phyloP scores from a whole-genome alignment of 2,797 vertebrate genomes.

The Schizothorax lantsangensis region DNA sequence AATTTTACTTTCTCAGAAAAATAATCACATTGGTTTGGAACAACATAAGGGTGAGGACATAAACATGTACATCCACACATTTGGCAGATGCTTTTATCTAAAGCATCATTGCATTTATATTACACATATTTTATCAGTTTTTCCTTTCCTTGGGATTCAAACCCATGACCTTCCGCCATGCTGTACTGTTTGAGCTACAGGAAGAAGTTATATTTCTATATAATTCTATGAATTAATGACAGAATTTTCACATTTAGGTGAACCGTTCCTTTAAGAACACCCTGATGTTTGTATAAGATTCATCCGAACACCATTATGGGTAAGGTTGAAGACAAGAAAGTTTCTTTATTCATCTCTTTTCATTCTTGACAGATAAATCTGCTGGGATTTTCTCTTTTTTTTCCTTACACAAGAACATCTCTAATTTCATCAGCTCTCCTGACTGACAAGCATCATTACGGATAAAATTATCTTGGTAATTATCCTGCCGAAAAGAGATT shows the following conservation, averaged over 20 bases:
- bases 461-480: conserved; percentile 84
- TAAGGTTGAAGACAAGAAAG: conserved; percentile 57
- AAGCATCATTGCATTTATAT: background rate
- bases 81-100: background rate
- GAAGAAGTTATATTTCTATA: background rate
- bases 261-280: conserved; percentile 2
- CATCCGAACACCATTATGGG: background rate
- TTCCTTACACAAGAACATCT: conserved; percentile 68
- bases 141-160: background rate
- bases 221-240: background rate
- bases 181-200: background rate
- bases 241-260: background rate
- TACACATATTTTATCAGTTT: background rate
- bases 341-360: conserved; percentile 54
- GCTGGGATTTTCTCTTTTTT: conserved; percentile 53
- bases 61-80: background rate
- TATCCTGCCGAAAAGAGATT: conserved; percentile 79
- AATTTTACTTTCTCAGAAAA: background rate
- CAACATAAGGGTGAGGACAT: background rate
- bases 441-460: conserved; percentile 83
- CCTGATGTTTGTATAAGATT: conserved; percentile 13
- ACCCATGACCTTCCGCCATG: background rate
- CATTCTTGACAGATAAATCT: conserved; percentile 69
- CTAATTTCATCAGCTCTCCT: conserved; percentile 78
- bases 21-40: background rate